Conservation (phyloP, 2,888 invertebrate genomes). For the Drosophila cognata region DNA sequence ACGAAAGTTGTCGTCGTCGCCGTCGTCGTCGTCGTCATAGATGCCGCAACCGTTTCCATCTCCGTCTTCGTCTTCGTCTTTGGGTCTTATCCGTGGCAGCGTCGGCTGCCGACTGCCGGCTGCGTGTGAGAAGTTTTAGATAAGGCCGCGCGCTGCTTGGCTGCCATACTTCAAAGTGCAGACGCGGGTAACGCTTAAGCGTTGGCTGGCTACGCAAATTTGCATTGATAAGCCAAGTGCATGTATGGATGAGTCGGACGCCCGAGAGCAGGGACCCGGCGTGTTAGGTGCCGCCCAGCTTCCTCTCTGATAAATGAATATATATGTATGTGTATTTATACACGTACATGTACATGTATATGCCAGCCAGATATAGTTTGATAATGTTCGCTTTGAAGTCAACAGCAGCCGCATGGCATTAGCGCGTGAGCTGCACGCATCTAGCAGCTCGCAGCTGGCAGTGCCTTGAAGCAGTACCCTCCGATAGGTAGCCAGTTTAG, state of each 20-base stretch:
- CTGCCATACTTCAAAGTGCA: constrained; percentile 64
- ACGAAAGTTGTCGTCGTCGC: constrained; percentile 45
- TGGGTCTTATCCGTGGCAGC: constrained; percentile 45
- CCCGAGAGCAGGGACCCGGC: constrained; percentile 2
- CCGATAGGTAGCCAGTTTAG: not conserved
- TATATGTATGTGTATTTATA: not conserved
- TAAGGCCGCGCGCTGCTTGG: constrained; percentile 54
- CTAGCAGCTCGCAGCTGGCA: not conserved
- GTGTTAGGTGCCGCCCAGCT: constrained; percentile 49
- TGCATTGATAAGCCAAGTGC: constrained; percentile 62
- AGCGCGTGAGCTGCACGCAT: constrained; percentile 25
- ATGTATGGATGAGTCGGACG: constrained; percentile 1
- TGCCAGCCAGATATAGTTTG: constrained; percentile 23
- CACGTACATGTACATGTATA: not conserved
- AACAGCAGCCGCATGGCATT: constrained; percentile 20
- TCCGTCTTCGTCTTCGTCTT: not conserved
- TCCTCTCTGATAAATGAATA: constrained; percentile 51
- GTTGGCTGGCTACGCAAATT: constrained; percentile 57
- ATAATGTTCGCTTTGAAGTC: constrained; percentile 64
- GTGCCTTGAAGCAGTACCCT: not conserved
- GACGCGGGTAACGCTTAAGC: constrained; percentile 22
- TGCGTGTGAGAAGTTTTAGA: constrained; percentile 82
- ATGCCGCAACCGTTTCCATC: constrained; percentile 8
- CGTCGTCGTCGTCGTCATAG: constrained; percentile 32
- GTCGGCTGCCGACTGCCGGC: constrained; percentile 11